Percentiles rank a stretch among this genome's conserved stretches.
Conservation (phyloP, 2,888 invertebrate genomes). For the Pollenia angustigena region DNA sequence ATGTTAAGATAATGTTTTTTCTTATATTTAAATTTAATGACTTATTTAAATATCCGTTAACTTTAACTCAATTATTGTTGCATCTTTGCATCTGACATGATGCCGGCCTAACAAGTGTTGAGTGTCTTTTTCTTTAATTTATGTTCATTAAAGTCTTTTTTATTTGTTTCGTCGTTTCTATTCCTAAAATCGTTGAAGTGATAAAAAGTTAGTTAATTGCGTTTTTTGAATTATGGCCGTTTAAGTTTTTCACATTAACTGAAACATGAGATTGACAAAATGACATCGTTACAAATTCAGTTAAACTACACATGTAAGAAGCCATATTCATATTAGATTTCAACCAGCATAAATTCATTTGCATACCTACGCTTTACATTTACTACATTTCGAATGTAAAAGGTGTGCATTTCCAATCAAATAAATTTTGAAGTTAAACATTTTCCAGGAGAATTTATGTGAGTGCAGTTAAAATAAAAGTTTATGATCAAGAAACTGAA, state of each 20-base stretch:
- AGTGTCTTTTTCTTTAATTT: slow-evolving; percentile 30
- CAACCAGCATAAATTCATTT: slow-evolving; percentile 55
- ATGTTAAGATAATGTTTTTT: background rate
- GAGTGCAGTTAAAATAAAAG: background rate
- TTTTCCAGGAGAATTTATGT: slow-evolving; percentile 36
- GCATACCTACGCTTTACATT: slow-evolving; percentile 20
- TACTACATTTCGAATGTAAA: background rate
- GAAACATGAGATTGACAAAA: slow-evolving; percentile 62
- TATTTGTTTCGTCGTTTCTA: slow-evolving; percentile 11
- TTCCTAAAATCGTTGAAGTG: slow-evolving; percentile 42
- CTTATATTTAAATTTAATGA: slow-evolving; percentile 40
- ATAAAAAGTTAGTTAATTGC: slow-evolving; percentile 63
- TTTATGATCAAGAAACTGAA: background rate
- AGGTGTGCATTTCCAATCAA: slow-evolving; percentile 35
- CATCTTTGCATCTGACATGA: slow-evolving; percentile 8
- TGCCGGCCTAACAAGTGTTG: slow-evolving; percentile 31
- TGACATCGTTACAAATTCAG: slow-evolving; percentile 46
- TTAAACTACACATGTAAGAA: slow-evolving; percentile 60
- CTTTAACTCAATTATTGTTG: slow-evolving; percentile 54
- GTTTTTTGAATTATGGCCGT: slow-evolving; percentile 47
- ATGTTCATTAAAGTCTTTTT: slow-evolving; percentile 39
- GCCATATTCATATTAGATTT: slow-evolving; percentile 50
- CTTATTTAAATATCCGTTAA: slow-evolving; percentile 64
- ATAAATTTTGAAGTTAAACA: slow-evolving; percentile 46
- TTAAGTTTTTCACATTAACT: slow-evolving; percentile 49